Conservation (phyloP, 2,888 invertebrate species). For the Scaptomyza polygonia region DNA sequence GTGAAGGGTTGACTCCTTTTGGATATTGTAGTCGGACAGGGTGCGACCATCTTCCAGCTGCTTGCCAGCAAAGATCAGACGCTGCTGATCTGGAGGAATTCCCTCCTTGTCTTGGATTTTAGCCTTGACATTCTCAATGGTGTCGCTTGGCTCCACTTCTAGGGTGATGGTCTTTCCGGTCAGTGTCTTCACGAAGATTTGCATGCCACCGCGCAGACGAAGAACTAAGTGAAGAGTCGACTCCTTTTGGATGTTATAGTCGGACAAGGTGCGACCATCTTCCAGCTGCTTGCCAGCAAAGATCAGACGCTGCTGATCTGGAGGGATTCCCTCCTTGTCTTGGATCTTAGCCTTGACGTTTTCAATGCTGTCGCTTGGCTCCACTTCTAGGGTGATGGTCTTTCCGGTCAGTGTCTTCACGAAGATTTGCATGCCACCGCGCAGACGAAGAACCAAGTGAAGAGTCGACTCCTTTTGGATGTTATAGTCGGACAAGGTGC, state of each 20-base stretch:
- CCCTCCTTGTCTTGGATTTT: slow-evolving; percentile 80
- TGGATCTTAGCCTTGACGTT: slow-evolving; percentile 62
- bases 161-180: slow-evolving; percentile 70
- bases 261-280: slow-evolving; percentile 58
- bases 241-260: slow-evolving; percentile 63
- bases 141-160: slow-evolving; percentile 70
- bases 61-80: slow-evolving; percentile 73
- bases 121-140: slow-evolving; percentile 77
- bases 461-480: slow-evolving; percentile 62
- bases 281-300: slow-evolving; percentile 62
- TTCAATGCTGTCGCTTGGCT: slow-evolving; percentile 50
- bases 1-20: slow-evolving; percentile 46
- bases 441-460: slow-evolving; percentile 55
- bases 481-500: slow-evolving; percentile 57
- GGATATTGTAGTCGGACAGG: slow-evolving; percentile 44
- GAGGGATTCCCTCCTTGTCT: slow-evolving; percentile 62
- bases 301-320: slow-evolving; percentile 63
- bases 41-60: slow-evolving; percentile 72
- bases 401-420: slow-evolving; percentile 56
- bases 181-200: slow-evolving; percentile 78
- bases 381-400: slow-evolving; percentile 53
- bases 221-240: slow-evolving; percentile 56
- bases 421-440: slow-evolving; percentile 62
- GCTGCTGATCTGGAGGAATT: slow-evolving; percentile 79
- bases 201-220: slow-evolving; percentile 70